A percentile compares a stretch with the other conserved stretches of the same genome.
These are phyloP conservation scores for Rhinichthys osculus DNA, from an alignment of 2,797 vertebrate genomes.

Conservation along the genomic window DNA sequence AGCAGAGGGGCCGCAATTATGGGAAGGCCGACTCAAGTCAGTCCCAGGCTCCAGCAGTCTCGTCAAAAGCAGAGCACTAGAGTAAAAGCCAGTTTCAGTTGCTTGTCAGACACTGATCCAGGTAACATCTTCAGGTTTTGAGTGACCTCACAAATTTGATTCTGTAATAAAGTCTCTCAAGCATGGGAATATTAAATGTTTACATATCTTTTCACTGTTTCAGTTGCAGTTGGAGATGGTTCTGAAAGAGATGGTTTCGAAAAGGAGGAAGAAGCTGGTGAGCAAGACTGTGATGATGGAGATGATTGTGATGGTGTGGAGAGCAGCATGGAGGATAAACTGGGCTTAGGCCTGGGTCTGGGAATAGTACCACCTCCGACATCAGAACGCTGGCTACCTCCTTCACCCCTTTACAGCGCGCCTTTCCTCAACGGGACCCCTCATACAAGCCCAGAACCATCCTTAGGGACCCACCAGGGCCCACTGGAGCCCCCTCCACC, in stretches of 20 bases:
- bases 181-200: background rate
- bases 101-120: conserved; percentile 80
- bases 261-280: conserved; percentile 80
- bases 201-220: conserved; percentile 32
- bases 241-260: conserved; percentile 80
- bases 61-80: conserved; percentile 77
- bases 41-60: conserved; percentile 78
- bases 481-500: conserved; percentile 77
- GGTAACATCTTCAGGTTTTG: conserved; percentile 66
- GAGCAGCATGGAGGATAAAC: conserved; percentile 83
- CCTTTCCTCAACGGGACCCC: conserved; percentile 84
- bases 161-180: conserved; percentile 3
- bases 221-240: conserved; percentile 76
- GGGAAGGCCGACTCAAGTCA: conserved; percentile 75
- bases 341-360: conserved; percentile 79
- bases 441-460: conserved; percentile 82
- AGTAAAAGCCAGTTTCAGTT: conserved; percentile 77
- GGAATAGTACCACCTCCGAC: conserved; percentile 82
- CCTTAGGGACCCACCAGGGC: conserved; percentile 79
- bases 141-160: background rate
- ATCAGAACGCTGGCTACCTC: conserved; percentile 84
- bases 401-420: conserved; percentile 83
- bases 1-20: conserved; percentile 74
- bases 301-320: conserved; percentile 79
- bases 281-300: conserved; percentile 76